Conservation (phyloP, 2,797 vertebrate species). For the Enteromius mattozi region DNA sequence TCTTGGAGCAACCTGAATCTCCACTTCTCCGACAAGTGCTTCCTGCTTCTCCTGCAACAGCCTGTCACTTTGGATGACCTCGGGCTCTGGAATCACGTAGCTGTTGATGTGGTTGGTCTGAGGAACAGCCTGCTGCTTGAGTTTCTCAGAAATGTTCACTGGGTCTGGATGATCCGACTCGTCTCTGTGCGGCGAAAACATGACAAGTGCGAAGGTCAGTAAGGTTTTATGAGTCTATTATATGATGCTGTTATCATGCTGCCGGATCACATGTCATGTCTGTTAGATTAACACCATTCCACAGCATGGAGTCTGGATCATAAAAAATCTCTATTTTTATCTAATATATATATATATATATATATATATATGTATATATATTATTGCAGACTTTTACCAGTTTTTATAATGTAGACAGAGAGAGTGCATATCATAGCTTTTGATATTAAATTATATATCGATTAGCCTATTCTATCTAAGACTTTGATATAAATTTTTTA, state of each 20-base stretch:
- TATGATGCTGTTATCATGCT: constrained; percentile 5
- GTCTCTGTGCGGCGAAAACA: constrained; percentile 64
- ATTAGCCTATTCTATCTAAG: too few relatives aligned
- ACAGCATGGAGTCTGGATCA: background rate
- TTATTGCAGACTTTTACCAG: too few relatives aligned
- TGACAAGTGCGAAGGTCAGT: constrained; percentile 30
- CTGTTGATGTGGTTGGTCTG: constrained; percentile 86
- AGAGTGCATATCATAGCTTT: too few relatives aligned
- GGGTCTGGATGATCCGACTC: constrained; percentile 27
- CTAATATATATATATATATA: too few relatives aligned
- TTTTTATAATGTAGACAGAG: too few relatives aligned
- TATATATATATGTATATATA: too few relatives aligned
- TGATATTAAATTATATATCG: too few relatives aligned
- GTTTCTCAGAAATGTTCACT: constrained; percentile 33
- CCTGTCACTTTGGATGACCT: constrained; percentile 67
- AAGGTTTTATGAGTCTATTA: constrained; percentile 22
- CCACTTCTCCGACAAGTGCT: constrained; percentile 55
- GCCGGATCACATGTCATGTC: constrained; percentile 22
- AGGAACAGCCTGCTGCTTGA: constrained; percentile 81
- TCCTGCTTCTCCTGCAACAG: constrained; percentile 64
- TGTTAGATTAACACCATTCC: constrained; percentile 8
- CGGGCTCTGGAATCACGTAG: constrained; percentile 58
- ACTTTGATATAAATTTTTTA: too few relatives aligned
- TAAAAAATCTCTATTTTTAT: background rate
- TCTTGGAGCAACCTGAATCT: background rate